These are phyloP conservation scores for Idaea straminata DNA, from an alignment of 2,888 invertebrate species.

Conservation along the genomic window DNA sequence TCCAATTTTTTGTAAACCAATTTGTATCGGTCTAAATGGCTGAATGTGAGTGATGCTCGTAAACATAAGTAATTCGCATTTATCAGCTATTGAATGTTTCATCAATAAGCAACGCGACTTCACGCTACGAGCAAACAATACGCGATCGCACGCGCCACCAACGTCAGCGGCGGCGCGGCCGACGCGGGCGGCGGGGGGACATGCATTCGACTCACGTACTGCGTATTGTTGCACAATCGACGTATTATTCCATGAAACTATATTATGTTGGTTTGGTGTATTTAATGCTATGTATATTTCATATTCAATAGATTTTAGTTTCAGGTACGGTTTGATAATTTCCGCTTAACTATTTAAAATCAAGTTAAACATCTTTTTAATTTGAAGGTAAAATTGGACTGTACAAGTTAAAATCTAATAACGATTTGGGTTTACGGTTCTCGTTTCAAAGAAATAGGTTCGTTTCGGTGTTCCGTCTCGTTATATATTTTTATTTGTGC, in stretches of 20 bases:
- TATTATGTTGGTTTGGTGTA: neutral
- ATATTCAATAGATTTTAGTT: neutral
- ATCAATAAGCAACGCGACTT: too few relatives aligned
- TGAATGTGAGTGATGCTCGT: too few relatives aligned
- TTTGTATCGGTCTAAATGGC: too few relatives aligned
- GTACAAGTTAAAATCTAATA: neutral
- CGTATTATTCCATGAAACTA: neutral
- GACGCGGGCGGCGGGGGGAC: neutral
- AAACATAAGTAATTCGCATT: too few relatives aligned
- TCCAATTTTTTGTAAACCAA: too few relatives aligned
- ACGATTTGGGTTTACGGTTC: neutral
- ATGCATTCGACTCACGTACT: neutral
- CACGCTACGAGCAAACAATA: too few relatives aligned
- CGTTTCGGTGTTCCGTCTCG: conserved; percentile 5
- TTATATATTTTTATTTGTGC: conserved; percentile 13
- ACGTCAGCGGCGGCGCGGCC: too few relatives aligned
- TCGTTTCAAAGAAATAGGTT: neutral
- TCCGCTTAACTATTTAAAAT: neutral
- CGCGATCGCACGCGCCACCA: too few relatives aligned
- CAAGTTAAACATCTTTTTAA: neutral
- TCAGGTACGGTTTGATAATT: neutral
- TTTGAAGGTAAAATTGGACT: neutral
- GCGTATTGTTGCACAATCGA: conserved; percentile 1
- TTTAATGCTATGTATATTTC: neutral
- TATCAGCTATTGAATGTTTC: too few relatives aligned